Evolutionary conservation across 2,113 vertebrate genomes (phyloP).

Genomic region (Brienomyrus brachyistius): DNA sequence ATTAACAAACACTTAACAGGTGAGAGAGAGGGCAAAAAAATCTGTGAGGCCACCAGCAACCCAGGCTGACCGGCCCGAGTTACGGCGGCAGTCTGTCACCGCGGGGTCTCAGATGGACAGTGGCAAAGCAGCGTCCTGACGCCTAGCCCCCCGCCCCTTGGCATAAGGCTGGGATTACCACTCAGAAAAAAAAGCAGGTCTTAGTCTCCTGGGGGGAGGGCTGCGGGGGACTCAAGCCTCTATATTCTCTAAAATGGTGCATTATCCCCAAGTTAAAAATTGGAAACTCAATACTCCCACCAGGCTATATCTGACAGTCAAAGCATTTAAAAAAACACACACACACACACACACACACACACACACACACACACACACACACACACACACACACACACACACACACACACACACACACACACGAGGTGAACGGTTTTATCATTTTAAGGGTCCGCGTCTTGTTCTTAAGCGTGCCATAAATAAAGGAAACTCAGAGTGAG

Average conservation of each 20-base stretch:
- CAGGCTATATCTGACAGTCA: background rate
- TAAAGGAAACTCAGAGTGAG: background rate
- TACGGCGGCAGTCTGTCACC: background rate
- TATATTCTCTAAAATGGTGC: background rate
- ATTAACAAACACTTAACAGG: background rate
- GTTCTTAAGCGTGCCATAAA: background rate
- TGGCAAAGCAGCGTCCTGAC: background rate
- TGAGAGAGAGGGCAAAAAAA: background rate
- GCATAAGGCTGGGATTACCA: conserved; percentile 9
- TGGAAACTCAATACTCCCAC: background rate
- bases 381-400: background rate
- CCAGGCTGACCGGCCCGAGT: background rate
- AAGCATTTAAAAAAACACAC: background rate
- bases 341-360: too few relatives aligned
- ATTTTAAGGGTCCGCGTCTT: background rate
- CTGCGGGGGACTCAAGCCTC: background rate
- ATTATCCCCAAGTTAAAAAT: background rate
- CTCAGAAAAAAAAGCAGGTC: conserved; percentile 5
- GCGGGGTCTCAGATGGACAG: background rate
- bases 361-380: too few relatives aligned
- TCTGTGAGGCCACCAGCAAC: background rate
- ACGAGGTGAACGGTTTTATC: background rate
- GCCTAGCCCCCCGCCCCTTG: background rate
- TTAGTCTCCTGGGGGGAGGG: background rate
- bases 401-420: background rate